A percentile compares a stretch with the other conserved stretches of the same genome.
Conservation (phyloP, 1,140 invertebrate species). For the Mercenaria mercenaria region DNA sequence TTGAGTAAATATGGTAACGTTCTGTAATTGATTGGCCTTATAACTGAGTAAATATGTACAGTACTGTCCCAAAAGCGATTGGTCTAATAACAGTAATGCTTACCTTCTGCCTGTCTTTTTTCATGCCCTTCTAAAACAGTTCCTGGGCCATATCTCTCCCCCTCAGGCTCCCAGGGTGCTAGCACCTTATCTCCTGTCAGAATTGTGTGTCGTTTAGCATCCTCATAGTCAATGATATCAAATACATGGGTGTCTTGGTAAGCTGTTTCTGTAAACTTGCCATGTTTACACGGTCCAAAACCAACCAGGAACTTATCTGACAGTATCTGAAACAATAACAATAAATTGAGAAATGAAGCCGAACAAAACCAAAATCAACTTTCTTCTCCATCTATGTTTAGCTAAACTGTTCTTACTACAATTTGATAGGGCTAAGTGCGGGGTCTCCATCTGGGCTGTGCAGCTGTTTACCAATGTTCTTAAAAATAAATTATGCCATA, state of each 20-base stretch:
- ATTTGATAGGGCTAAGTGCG: not conserved
- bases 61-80: no score
- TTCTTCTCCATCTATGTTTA: not conserved
- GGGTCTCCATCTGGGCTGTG: no score
- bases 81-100: no score
- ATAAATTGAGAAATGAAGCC: not conserved
- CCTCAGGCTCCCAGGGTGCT: conserved; percentile 82
- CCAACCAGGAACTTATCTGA: conserved; percentile 82
- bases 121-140: conserved; percentile 83
- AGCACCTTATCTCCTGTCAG: conserved; percentile 81
- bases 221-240: conserved; percentile 82
- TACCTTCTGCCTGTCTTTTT: conserved; percentile 76
- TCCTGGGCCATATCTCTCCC: conserved; percentile 82
- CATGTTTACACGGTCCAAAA: conserved; percentile 82
- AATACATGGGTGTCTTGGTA: conserved; percentile 84
- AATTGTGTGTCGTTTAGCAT: conserved; percentile 81
- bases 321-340: conserved; percentile 72
- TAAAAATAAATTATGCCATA: no score
- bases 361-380: not conserved
- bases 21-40: no score
- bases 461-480: no score
- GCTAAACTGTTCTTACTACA: not conserved
- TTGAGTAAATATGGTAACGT: no score
- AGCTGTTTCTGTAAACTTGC: conserved; percentile 77
- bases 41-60: no score